Base-by-base conservation (phyloP, 2,797 vertebrate genomes). In the Sardinella longiceps region DNA sequence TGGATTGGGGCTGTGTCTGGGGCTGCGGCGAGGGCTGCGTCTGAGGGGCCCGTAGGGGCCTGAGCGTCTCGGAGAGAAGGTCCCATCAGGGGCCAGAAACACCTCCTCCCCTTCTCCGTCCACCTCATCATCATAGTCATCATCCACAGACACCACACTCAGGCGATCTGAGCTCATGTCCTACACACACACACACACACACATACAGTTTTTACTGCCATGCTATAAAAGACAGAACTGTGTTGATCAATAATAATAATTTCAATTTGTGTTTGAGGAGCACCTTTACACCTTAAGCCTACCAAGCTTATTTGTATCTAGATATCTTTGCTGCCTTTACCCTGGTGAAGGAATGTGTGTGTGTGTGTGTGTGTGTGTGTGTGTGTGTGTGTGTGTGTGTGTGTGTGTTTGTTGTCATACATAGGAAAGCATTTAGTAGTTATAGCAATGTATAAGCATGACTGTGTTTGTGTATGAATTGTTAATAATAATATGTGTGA, bases 81-180 rank as follows among this genome's bases (percentile, higher is more conserved):
- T 90, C 82, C 94, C 93, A 87, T 95, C 97, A 18, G 92, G 89
- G 28, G 95, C 95, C 50, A 92, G 92, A 83, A 91, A 92, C 84
- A 89, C 87, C 28, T 96, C 96, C 85, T 97, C 97, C 87, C 97
- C 96, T 86, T 95, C 93, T 84, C 95, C 93, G 91, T 98, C 97
- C 23, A 94, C 95, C 87, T 98, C 97, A 30, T 94, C 94, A 43
- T 94, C 92, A 30, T 94, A 94, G 37, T 94, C 92, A 37, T 94
- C 92, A 83, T 96, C 95, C 87, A 96, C 91, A 58, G 96, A 97
- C 80, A 97, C 97, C 87, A 96, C 92, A 81, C 96, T 98, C 86
- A 96, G 90, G 83, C 92, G 92, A 90, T 97, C 97, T 85, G 95
- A 94, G 92, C 96, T 95, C 88, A 94, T 94, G 86, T 97, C 97